These are phyloP conservation scores for Amazona guildingii DNA, from an alignment of 2,113 vertebrate species.

Conservation along the genomic window DNA sequence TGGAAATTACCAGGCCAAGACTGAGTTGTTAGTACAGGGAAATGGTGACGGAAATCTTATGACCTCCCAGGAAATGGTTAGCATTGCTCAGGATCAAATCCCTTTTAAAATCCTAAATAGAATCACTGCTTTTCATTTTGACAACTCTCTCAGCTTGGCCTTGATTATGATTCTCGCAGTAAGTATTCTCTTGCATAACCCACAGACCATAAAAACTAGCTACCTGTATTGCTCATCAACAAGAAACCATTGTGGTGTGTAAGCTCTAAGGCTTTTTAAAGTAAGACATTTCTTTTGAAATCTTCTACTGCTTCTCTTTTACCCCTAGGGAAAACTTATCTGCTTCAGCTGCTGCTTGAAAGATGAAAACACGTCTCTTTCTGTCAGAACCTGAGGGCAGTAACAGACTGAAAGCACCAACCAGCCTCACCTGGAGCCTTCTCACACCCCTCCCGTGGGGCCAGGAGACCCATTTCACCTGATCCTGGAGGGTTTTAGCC, in stretches of 20 bases:
- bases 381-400: background rate
- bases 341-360: constrained; percentile 9
- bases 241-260: background rate
- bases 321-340: background rate
- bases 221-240: background rate
- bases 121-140: background rate
- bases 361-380: background rate
- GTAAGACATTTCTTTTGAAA: background rate
- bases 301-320: background rate
- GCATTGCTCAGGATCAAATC: background rate
- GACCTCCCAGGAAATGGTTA: background rate
- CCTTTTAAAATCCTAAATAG: background rate
- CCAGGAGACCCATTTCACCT: background rate
- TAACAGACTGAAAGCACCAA: background rate
- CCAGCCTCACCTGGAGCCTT: background rate
- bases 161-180: background rate
- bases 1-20: background rate
- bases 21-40: background rate
- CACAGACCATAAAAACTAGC: background rate
- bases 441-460: background rate
- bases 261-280: background rate
- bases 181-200: background rate
- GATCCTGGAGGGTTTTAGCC: background rate
- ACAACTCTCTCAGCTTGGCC: background rate
- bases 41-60: background rate